Evolutionary conservation across 2,113 vertebrate species (phyloP), one percentile per base, ranked within the genome.

Genomic region (Condylura cristata): DNA sequence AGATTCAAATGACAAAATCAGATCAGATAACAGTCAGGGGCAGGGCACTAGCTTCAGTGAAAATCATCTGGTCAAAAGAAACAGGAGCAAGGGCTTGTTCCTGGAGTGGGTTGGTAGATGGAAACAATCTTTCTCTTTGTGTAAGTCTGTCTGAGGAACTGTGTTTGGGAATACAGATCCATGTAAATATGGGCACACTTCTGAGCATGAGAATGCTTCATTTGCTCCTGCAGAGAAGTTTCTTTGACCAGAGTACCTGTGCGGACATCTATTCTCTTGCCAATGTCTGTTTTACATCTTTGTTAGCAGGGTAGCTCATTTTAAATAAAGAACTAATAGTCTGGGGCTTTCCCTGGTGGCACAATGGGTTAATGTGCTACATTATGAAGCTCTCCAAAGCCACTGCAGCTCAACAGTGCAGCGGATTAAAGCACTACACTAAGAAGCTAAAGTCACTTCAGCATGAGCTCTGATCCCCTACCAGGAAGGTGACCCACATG

Each of bases 101-200:
- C 2, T n/a, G 4, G 51, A 10, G 13, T 10, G 20, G 26, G 53
- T 26, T 34, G 32, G n/a, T n/a, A 14, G 70, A 26, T 34, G 5
- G 8, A 51, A 85, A 56, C 48, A 51, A 51, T 3, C 56, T 39
- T 39, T 46, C 26, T 30, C 6, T 22, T 22, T 16, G 20, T 28
- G 2, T 46, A 41, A 30, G 16, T 58, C 6, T 9, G 12, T 46
- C 48, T 79, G 11, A 34, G 41, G 7, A 44, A 5, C 3, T 14
- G 12, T 51, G 4, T 60, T 22, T 44, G 7, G 37, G 51, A 70
- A 8, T 37, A 11, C 56, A 84, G 6, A 44, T 6, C 6, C 51
- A 0, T 10, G 14, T n/a, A 26, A 11, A 39, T 8, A 9, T 26
- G 16, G 22, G 6, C 24, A 9, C 7, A n/a, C 1, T 30, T 12